Conservation (phyloP, 2,797 vertebrate genomes). For the Neopelma chrysocephalum region DNA sequence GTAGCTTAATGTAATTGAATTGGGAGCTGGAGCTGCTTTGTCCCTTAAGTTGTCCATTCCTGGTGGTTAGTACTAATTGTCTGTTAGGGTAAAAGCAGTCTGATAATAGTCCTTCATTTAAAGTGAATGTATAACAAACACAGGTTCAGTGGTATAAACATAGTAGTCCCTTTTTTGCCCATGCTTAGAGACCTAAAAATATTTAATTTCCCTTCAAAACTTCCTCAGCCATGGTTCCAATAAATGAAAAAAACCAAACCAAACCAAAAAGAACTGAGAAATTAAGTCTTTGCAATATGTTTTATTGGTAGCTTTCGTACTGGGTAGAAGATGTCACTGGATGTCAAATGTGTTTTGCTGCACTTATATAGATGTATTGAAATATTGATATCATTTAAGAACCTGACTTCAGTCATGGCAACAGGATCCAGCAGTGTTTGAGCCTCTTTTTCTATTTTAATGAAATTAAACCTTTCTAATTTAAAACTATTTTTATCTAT, state of each 20-base stretch:
- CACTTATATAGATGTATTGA: background rate
- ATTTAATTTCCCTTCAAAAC: constrained; percentile 20
- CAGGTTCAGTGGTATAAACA: background rate
- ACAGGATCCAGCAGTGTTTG: background rate
- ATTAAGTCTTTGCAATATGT: background rate
- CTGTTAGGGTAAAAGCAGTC: constrained; percentile 54
- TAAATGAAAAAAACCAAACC: background rate
- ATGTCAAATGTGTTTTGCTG: background rate
- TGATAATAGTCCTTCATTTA: constrained; percentile 37
- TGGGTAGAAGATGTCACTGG: background rate
- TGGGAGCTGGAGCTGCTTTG: constrained; percentile 55
- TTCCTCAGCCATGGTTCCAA: background rate
- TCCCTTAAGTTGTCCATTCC: constrained; percentile 28
- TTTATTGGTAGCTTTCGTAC: background rate
- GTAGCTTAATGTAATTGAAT: constrained; percentile 67
- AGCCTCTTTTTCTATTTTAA: background rate
- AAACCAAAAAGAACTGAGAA: background rate
- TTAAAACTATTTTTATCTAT: background rate
- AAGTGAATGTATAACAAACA: constrained; percentile 23
- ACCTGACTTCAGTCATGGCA: background rate
- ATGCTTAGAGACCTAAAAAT: constrained; percentile 23
- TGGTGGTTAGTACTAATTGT: constrained; percentile 59
- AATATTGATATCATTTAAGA: background rate
- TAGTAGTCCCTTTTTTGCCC: background rate
- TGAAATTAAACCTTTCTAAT: background rate